Conservation (phyloP, 2,888 invertebrate genomes). For the Terebella lapidaria region DNA sequence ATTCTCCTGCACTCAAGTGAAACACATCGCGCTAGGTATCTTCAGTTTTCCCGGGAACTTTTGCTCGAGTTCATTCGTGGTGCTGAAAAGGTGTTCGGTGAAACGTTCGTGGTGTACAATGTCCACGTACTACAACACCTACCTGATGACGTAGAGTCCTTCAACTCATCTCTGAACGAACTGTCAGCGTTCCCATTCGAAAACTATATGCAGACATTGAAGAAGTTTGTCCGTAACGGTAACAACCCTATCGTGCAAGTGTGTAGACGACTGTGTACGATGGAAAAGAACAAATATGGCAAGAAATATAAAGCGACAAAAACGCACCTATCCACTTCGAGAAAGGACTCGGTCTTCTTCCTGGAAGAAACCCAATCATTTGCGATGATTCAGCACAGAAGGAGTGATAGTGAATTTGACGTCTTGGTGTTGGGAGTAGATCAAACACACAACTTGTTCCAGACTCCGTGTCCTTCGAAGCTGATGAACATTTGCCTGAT, state of each 20-base stretch:
- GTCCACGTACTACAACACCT: constrained; percentile 15
- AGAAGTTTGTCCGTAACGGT: constrained; percentile 8
- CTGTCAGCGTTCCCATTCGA: constrained; percentile 17
- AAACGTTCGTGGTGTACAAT: constrained; percentile 14
- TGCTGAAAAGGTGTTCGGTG: constrained; percentile 5
- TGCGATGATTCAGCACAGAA: too few species aligned
- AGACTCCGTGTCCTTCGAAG: too few species aligned
- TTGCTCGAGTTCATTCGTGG: constrained; percentile 10
- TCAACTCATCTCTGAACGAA: constrained; percentile 11
- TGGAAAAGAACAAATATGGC: too few species aligned
- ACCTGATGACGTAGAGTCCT: constrained; percentile 8
- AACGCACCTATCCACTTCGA: too few species aligned
- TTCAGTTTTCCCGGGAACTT: constrained; percentile 13
- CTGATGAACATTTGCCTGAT: too few species aligned
- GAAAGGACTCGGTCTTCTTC: too few species aligned
- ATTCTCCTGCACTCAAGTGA: constrained; percentile 18
- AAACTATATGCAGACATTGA: constrained; percentile 12
- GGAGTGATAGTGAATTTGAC: too few species aligned
- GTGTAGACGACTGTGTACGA: too few species aligned
- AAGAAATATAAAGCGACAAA: too few species aligned
- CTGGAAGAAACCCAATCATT: too few species aligned
- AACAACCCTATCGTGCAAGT: constrained; percentile 14
- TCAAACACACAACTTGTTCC: too few species aligned
- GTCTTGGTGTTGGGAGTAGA: too few species aligned
- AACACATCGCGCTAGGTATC: neutral